Conservation (phyloP, 2,113 vertebrate species). For the Ailuropoda melanoleuca region DNA sequence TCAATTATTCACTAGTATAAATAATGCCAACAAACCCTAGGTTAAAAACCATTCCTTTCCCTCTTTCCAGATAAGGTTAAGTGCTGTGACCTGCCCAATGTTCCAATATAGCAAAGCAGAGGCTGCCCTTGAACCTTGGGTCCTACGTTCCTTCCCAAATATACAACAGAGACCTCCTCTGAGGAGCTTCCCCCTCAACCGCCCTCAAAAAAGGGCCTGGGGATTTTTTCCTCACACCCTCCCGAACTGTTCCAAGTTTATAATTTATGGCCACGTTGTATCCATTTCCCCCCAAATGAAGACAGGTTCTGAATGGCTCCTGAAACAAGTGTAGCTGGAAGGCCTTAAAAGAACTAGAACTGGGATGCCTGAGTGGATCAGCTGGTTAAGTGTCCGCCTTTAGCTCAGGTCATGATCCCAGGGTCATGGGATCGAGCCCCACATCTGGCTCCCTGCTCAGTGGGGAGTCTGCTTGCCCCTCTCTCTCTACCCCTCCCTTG, state of each 20-base stretch:
- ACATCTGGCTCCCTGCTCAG: background rate
- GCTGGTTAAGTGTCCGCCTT: background rate
- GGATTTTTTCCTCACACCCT: background rate
- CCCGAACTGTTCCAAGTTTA: background rate
- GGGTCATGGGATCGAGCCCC: background rate
- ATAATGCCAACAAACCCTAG: background rate
- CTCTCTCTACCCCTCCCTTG: background rate
- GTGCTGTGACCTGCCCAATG: background rate
- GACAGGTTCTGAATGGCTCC: background rate
- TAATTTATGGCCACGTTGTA: too few species aligned
- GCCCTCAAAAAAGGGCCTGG: too few species aligned
- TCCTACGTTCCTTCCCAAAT: background rate
- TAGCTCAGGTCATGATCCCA: background rate
- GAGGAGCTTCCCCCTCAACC: background rate
- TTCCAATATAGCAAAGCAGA: background rate
- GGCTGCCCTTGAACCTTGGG: background rate
- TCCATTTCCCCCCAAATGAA: background rate
- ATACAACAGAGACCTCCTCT: background rate
- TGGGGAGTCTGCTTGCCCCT: background rate
- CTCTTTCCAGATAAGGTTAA: background rate
- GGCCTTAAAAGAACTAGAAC: background rate
- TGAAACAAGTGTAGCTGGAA: background rate
- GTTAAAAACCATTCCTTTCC: background rate
- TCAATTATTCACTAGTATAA: background rate
- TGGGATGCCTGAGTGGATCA: background rate